Percentiles rank a stretch among this genome's conserved stretches.
phyloP scores from a whole-genome alignment of 2,113 vertebrate genomes.

The Ancistrus triradiatus region DNA sequence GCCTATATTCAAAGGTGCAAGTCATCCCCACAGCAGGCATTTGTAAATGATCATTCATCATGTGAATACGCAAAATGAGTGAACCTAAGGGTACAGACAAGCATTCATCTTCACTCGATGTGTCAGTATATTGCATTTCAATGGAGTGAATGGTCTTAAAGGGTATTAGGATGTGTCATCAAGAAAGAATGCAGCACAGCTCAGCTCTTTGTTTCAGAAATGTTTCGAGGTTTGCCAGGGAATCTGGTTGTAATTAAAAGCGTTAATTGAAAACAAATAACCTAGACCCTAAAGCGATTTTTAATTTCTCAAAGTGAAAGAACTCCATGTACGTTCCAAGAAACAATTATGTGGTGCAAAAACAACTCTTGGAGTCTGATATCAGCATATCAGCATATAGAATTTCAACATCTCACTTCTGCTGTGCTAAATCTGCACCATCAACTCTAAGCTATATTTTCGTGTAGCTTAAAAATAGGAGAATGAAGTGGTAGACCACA shows the following conservation, averaged over 20 bases:
- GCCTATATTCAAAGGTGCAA: constrained; percentile 48
- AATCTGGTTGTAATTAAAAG: not conserved
- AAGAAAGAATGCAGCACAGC: not conserved
- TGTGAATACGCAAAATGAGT: constrained; percentile 53
- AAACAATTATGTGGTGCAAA: too few relatives aligned
- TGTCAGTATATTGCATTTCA: constrained; percentile 35
- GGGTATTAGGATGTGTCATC: not conserved
- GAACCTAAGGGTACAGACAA: constrained; percentile 13
- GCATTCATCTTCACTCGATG: constrained; percentile 5
- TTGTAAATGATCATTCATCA: constrained; percentile 24
- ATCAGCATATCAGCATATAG: too few relatives aligned
- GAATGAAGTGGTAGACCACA: too few relatives aligned
- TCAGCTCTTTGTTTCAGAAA: not conserved
- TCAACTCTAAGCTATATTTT: too few relatives aligned
- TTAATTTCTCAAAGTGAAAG: too few relatives aligned
- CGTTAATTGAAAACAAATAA: not conserved
- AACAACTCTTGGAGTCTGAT: too few relatives aligned
- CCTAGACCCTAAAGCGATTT: too few relatives aligned
- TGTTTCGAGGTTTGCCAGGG: not conserved
- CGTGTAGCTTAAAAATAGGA: too few relatives aligned
- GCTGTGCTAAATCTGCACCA: too few relatives aligned
- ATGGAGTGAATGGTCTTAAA: constrained; percentile 3
- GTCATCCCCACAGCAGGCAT: constrained; percentile 34
- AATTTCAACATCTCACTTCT: too few relatives aligned
- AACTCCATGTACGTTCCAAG: too few relatives aligned